These are phyloP conservation scores for Amphipoea oculea DNA, from an alignment of 2,888 invertebrate species.

Conservation along the genomic window DNA sequence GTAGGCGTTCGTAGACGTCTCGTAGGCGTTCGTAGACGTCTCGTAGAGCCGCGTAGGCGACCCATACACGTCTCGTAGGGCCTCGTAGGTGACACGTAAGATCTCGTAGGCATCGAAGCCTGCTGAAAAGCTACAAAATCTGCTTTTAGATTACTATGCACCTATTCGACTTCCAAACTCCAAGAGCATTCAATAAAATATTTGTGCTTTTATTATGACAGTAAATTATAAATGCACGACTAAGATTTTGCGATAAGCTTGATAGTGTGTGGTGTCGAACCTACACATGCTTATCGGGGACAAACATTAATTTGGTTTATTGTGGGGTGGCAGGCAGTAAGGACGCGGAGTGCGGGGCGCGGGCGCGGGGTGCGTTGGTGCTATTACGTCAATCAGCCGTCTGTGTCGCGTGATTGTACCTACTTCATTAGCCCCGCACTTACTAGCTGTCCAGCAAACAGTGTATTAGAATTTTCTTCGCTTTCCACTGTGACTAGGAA, in stretches of 20 bases:
- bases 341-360: constrained; percentile 59
- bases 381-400: constrained; percentile 82
- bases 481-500: constrained; percentile 24
- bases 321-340: constrained; percentile 73
- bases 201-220: constrained; percentile 27
- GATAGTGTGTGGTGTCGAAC: constrained; percentile 65
- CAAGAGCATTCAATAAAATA: constrained; percentile 8
- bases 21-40: not conserved
- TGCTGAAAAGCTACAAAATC: not conserved
- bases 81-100: not conserved
- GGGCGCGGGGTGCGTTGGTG: constrained; percentile 68
- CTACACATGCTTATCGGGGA: constrained; percentile 79
- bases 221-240: constrained; percentile 43
- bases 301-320: constrained; percentile 87
- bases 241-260: constrained; percentile 58
- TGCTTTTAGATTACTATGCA: not conserved
- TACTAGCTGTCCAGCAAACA: constrained; percentile 62
- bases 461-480: constrained; percentile 51
- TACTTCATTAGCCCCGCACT: constrained; percentile 64
- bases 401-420: constrained; percentile 74
- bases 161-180: not conserved
- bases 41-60: not conserved
- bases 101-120: not conserved
- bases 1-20: not conserved
- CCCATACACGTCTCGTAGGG: not conserved